Percentiles rank a stretch among this genome's conserved stretches.
Evolutionary conservation across 2,797 vertebrate genomes (phyloP).

Genomic region (Clarias pachynema): DNA sequence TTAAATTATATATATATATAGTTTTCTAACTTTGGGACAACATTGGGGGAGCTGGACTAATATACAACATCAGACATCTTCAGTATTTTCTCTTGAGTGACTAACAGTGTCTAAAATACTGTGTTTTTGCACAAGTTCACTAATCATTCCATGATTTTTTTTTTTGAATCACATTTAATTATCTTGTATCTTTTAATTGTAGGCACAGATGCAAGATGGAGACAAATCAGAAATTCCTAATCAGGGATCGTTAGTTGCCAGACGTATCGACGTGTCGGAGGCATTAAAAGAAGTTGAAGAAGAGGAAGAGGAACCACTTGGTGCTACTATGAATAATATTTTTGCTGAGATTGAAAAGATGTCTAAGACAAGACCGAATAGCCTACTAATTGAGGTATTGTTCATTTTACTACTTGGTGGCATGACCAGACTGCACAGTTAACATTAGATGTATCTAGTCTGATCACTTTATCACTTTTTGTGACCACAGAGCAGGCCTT

Average conservation of each 20-base stretch:
- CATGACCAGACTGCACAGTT: background rate
- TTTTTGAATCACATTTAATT: background rate
- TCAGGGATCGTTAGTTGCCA: background rate
- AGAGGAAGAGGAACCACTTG: conserved; percentile 33
- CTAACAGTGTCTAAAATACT: background rate
- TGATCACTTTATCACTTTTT: background rate
- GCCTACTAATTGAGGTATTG: conserved; percentile 66
- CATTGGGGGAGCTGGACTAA: background rate
- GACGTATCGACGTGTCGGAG: conserved; percentile 16
- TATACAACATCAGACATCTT: background rate
- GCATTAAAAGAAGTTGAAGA: conserved; percentile 43
- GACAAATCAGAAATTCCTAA: background rate
- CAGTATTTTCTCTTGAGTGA: background rate
- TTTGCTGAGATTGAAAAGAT: conserved; percentile 65
- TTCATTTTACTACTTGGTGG: background rate
- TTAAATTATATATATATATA: background rate
- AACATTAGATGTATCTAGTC: background rate
- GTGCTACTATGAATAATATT: conserved; percentile 57
- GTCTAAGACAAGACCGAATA: conserved; percentile 49
- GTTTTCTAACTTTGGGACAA: background rate
- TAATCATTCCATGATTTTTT: background rate
- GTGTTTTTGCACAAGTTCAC: background rate
- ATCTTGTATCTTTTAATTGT: background rate
- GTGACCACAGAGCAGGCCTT: conserved; percentile 59
- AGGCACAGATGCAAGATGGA: conserved; percentile 16